Evolutionary conservation across 2,113 vertebrate genomes (phyloP).

Genomic region (Crotalus viridis): DNA sequence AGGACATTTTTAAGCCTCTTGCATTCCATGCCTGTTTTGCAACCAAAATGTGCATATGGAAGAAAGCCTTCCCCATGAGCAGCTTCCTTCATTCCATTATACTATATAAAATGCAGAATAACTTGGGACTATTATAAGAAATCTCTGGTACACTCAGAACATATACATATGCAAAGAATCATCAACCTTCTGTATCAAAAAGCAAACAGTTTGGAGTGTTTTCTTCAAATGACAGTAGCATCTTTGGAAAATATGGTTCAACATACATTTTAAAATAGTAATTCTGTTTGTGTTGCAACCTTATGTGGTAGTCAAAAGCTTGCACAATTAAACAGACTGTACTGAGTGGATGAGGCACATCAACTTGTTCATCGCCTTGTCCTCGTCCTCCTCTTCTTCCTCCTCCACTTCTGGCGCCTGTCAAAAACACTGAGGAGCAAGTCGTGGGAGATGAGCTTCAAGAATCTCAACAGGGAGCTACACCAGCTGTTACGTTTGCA

Average conservation of each 20-base stretch:
- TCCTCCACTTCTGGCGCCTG: conserved; percentile 4
- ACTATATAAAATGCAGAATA: conserved; percentile 9
- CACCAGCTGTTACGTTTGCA: conserved; percentile 58
- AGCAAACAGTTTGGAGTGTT: conserved; percentile 52
- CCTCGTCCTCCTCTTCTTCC: neutral
- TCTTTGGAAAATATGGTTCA: conserved; percentile 59
- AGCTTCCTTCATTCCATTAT: neutral
- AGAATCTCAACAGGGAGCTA: neutral
- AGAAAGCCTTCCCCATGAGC: neutral
- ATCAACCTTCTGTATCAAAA: conserved; percentile 49
- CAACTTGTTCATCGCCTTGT: neutral
- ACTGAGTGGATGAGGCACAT: neutral
- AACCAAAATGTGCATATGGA: neutral
- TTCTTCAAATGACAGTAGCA: conserved; percentile 58
- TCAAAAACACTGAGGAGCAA: conserved; percentile 2
- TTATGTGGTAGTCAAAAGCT: conserved; percentile 47
- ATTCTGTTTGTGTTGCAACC: conserved; percentile 13
- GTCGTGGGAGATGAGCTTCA: conserved; percentile 31
- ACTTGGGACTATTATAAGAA: conserved; percentile 27
- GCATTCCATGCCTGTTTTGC: neutral
- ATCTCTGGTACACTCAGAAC: neutral
- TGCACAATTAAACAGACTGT: conserved; percentile 37
- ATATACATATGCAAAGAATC: conserved; percentile 27
- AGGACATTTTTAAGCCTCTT: neutral
- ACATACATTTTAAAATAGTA: conserved; percentile 35